A percentile compares a stretch with the other conserved stretches of the same genome.
phyloP scores from a whole-genome alignment of 2,113 vertebrate species.

The Podarcis raffonei region DNA sequence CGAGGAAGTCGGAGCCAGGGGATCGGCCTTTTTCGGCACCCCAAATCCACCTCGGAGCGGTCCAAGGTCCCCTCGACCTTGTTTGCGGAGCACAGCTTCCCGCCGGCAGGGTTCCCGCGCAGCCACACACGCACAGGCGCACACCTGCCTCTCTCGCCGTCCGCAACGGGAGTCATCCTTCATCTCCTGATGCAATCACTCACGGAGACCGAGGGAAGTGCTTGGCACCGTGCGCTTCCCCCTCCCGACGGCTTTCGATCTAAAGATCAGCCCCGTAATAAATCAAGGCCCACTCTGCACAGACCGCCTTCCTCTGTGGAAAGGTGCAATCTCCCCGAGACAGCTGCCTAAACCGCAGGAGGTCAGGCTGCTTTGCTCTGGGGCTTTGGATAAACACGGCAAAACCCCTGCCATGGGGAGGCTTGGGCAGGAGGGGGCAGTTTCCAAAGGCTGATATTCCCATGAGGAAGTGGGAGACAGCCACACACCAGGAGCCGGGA shows the following conservation, averaged over 20 bases:
- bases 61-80: neutral
- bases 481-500: neutral
- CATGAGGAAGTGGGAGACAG: neutral
- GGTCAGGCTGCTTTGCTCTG: neutral
- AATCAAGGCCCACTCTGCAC: neutral
- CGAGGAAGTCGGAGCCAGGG: neutral
- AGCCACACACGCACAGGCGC: neutral
- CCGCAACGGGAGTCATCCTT: neutral
- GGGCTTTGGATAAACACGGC: neutral
- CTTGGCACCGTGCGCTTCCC: neutral
- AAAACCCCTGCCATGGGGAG: neutral
- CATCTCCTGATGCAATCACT: neutral
- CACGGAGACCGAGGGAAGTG: neutral
- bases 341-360: fast-evolving
- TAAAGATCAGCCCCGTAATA: neutral
- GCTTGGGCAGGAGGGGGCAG: neutral
- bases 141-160: neutral
- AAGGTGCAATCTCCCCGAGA: neutral
- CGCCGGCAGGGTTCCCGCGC: neutral
- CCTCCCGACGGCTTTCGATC: neutral
- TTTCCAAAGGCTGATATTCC: neutral
- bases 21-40: fast-evolving
- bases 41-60: neutral
- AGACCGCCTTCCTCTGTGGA: neutral
- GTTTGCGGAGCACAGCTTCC: neutral